A percentile compares a stretch with the other conserved stretches of the same genome.
Evolutionary conservation across 2,888 invertebrate species (phyloP).

Genomic region (Lochmaea crataegi): DNA sequence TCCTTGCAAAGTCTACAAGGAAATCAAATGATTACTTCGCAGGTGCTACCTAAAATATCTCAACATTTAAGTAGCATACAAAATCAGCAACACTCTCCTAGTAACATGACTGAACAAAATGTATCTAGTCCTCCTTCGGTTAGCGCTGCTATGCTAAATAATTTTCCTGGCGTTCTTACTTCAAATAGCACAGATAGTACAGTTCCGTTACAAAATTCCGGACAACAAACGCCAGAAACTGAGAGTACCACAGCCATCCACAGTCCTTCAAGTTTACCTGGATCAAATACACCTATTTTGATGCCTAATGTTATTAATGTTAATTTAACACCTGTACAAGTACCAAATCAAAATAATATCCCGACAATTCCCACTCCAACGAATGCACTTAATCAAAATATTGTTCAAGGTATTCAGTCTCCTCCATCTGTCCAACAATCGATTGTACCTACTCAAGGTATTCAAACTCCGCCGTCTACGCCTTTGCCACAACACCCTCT

Average conservation of each 20-base stretch:
- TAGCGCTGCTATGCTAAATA: background rate
- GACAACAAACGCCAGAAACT: slow-evolving; percentile 10
- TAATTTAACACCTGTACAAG: slow-evolving; percentile 7
- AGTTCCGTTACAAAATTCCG: slow-evolving; percentile 22
- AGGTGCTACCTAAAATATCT: slow-evolving; percentile 46
- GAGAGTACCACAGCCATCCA: slow-evolving; percentile 18
- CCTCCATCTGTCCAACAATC: slow-evolving; percentile 24
- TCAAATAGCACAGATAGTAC: background rate
- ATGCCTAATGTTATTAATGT: background rate
- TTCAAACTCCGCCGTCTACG: slow-evolving; percentile 37
- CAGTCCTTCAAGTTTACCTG: slow-evolving; percentile 22
- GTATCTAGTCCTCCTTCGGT: slow-evolving; percentile 10
- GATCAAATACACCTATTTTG: slow-evolving; percentile 9
- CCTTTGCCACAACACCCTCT: slow-evolving; percentile 39
- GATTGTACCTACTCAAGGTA: slow-evolving; percentile 34
- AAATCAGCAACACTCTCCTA: slow-evolving; percentile 30
- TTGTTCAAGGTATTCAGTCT: slow-evolving; percentile 31
- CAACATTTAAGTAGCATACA: slow-evolving; percentile 42
- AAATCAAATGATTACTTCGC: slow-evolving; percentile 43
- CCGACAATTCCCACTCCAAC: slow-evolving; percentile 7
- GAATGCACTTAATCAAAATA: slow-evolving; percentile 24
- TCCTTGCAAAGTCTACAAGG: slow-evolving; percentile 32
- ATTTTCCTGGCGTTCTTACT: slow-evolving; percentile 9
- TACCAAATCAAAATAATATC: slow-evolving; percentile 27
- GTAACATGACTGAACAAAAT: slow-evolving; percentile 21